Conservation (phyloP, 2,113 vertebrate genomes). For the Callithrix jacchus region DNA sequence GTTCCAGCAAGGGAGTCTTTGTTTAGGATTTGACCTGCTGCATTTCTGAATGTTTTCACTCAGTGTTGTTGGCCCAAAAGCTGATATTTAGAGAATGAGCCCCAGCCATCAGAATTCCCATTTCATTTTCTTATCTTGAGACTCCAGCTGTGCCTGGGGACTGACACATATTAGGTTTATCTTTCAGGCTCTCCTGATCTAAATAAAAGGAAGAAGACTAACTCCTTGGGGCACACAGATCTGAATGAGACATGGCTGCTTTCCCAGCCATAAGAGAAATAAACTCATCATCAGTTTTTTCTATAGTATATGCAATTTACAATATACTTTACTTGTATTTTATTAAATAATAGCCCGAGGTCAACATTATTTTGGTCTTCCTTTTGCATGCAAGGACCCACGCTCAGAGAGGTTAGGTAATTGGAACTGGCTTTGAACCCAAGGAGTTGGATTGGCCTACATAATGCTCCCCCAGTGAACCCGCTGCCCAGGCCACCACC, state of each 20-base stretch:
- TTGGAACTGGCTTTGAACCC: neutral
- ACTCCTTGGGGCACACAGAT: neutral
- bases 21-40: neutral
- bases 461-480: neutral
- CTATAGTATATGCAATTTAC: neutral
- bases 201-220: neutral
- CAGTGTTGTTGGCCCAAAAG: slow-evolving; percentile 23
- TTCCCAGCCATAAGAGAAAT: slow-evolving; percentile 10
- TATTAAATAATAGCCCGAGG: neutral
- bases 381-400: neutral
- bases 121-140: neutral
- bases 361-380: neutral
- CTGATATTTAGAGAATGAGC: slow-evolving; percentile 7
- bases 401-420: neutral
- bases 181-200: neutral
- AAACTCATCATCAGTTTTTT: neutral
- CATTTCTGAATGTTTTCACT: slow-evolving; percentile 1
- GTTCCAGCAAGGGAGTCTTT: neutral
- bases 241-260: neutral
- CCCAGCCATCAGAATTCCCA: neutral
- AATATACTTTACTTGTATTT: neutral
- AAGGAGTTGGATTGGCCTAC: neutral
- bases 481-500: neutral
- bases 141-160: neutral
- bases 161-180: neutral